Conservation (phyloP, 1,140 invertebrate genomes). For the Polypedilum vanderplanki region DNA sequence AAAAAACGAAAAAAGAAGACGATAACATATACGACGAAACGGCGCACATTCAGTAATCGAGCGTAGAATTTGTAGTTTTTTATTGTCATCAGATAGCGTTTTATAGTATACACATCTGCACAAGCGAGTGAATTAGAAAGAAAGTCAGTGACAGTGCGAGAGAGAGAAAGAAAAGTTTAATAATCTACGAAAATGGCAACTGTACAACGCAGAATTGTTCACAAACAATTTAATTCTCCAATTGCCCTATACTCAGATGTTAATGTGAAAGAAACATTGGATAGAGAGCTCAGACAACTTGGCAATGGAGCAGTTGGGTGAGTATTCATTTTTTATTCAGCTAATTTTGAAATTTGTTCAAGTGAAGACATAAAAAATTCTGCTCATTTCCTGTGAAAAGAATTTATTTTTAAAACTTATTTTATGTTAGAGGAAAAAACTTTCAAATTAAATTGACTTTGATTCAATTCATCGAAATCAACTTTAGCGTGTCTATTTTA, state of each 20-base stretch:
- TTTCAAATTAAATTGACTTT: too few species aligned
- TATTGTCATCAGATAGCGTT: conserved; percentile 23
- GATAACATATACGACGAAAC: conserved; percentile 15
- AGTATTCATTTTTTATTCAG: conserved; percentile 39
- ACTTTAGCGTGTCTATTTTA: too few species aligned
- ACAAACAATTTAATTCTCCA: conserved; percentile 86
- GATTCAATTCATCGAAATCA: too few species aligned
- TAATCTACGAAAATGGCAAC: conserved; percentile 46
- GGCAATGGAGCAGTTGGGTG: conserved; percentile 70
- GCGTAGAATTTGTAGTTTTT: conserved; percentile 25
- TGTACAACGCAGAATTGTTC: conserved; percentile 57
- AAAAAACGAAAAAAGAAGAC: not conserved
- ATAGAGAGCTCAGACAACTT: conserved; percentile 67
- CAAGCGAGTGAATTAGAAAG: conserved; percentile 3
- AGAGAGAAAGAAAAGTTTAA: conserved; percentile 30
- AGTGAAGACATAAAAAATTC: too few species aligned
- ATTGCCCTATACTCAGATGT: conserved; percentile 77
- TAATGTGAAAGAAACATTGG: conserved; percentile 71
- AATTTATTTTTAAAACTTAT: too few species aligned
- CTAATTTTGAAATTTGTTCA: not conserved
- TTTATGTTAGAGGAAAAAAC: too few species aligned
- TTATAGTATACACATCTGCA: not conserved
- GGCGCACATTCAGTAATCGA: not conserved
- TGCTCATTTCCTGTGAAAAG: too few species aligned
- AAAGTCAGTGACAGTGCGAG: not conserved